Percentiles rank a stretch among this genome's conserved stretches.
These are phyloP conservation scores for Spatulosminthurus flaviceps DNA, from an alignment of 2,888 invertebrate genomes.

Conservation along the genomic window DNA sequence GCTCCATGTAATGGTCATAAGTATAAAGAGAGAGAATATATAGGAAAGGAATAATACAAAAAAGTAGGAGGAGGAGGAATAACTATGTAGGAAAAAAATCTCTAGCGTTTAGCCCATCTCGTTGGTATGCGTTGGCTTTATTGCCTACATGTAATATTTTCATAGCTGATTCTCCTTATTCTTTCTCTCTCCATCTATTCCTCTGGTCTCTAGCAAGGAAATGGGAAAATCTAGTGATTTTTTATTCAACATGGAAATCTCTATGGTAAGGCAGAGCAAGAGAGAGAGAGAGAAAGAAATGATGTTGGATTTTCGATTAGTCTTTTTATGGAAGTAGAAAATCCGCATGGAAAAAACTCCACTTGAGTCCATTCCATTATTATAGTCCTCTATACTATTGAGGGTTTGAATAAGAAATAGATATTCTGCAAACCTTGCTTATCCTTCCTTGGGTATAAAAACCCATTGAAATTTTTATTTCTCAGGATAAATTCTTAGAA, in stretches of 20 bases:
- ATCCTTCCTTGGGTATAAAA: constrained; percentile 18
- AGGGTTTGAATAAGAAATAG: constrained; percentile 14
- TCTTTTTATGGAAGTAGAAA: constrained; percentile 18
- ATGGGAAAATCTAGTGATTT: constrained; percentile 7
- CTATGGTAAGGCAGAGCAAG: neutral
- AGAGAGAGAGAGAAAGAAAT: neutral
- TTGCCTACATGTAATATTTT: neutral
- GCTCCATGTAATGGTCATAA: too few relatives aligned
- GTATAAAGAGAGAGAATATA: too few relatives aligned
- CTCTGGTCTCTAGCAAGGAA: neutral
- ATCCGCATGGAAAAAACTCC: neutral
- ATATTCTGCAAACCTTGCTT: neutral
- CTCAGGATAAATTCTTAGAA: neutral
- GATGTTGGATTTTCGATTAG: constrained; percentile 18
- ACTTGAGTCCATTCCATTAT: neutral
- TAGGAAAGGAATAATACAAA: too few relatives aligned
- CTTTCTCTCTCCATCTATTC: neutral
- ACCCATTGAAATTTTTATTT: neutral
- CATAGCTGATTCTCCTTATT: constrained; percentile 14
- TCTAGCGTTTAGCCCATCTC: neutral
- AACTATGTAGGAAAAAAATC: neutral
- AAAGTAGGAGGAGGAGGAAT: too few relatives aligned
- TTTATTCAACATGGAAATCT: constrained; percentile 18
- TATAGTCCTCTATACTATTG: too few relatives aligned
- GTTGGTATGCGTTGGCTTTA: neutral